Base-by-base conservation (phyloP, 2,113 vertebrate species). In the Glaucidium brasilianum region DNA sequence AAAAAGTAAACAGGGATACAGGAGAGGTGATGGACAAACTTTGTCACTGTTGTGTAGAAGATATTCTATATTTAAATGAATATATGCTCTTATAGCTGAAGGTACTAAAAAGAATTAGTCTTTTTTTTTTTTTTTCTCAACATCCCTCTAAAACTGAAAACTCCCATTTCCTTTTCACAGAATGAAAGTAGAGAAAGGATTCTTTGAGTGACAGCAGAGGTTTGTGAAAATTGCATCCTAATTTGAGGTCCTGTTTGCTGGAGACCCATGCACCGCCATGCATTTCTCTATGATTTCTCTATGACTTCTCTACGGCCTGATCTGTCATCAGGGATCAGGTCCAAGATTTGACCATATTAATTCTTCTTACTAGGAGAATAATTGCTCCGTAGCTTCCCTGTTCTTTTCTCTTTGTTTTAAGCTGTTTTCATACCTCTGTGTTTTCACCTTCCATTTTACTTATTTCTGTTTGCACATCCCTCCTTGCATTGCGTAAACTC, bases 391-490 rank as follows among this genome's bases (percentile, higher is more conserved):
- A 53, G 12, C 16, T 85, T 71, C 13, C 23, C 20, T 58, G 7
- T 7, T 76, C 15, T 66, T 66, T 71, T 22, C 2, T 68, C 49
- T 35, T 15, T 17, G 3, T 45, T 68, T 64, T 69, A 90, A 50
- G 14, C 37, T 29, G 22, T 72, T 76, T 81, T 67, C 10, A 26
- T 25, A 32, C 8, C 10, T 30, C 43, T 58, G 5, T 63, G 15
- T 92, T 76, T 94, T 72, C 39, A 35, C 6, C 15, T 53, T 45
- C 45, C 9, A 9, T 67, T 47, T 68, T 63, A 43, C 45, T 53
- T 10, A 21, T 12, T 80, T 39, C n/a, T 37, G 3, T 6, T 69
- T 22, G 37, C 22, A 45, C 0, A 0, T 4, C 8, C 10, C 14
- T 91, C 47, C 14, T 56, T 18, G 1, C 19, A 20, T 23, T 53